A percentile compares a stretch with the other conserved stretches of the same genome.
phyloP scores from a whole-genome alignment of 2,888 invertebrate genomes.

The Endomychus coccineus region DNA sequence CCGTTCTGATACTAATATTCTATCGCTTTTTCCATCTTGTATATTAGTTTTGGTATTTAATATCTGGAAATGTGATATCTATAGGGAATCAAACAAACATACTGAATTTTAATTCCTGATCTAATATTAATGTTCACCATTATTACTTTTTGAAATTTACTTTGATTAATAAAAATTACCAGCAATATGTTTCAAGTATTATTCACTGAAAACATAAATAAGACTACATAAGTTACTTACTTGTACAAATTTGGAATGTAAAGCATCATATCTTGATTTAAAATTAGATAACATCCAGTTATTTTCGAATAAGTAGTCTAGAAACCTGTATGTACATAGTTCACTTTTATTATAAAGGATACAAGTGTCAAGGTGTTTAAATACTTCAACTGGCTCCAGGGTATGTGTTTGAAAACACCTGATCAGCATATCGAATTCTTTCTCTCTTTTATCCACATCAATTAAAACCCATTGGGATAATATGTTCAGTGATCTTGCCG shows the following conservation, averaged over 20 bases:
- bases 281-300: constrained; percentile 47
- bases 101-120: neutral
- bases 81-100: constrained; percentile 1
- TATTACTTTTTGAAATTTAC: too few species aligned
- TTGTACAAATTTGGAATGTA: constrained; percentile 45
- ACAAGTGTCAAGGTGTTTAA: constrained; percentile 51
- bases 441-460: constrained; percentile 46
- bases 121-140: too few species aligned
- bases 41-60: too few species aligned
- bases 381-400: constrained; percentile 45
- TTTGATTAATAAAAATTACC: too few species aligned
- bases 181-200: too few species aligned
- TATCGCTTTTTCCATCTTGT: constrained; percentile 34
- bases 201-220: too few species aligned
- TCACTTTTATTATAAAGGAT: constrained; percentile 52
- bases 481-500: constrained; percentile 43
- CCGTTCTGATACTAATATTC: constrained; percentile 36
- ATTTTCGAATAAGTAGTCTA: constrained; percentile 44
- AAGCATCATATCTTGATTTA: constrained; percentile 44
- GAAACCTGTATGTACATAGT: constrained; percentile 49
- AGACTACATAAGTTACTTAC: constrained; percentile 26
- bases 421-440: constrained; percentile 49
- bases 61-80: neutral
- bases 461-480: constrained; percentile 51
- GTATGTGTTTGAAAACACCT: constrained; percentile 45